Conservation (phyloP, 2,888 invertebrate species). For the Euzophera pinguis region DNA sequence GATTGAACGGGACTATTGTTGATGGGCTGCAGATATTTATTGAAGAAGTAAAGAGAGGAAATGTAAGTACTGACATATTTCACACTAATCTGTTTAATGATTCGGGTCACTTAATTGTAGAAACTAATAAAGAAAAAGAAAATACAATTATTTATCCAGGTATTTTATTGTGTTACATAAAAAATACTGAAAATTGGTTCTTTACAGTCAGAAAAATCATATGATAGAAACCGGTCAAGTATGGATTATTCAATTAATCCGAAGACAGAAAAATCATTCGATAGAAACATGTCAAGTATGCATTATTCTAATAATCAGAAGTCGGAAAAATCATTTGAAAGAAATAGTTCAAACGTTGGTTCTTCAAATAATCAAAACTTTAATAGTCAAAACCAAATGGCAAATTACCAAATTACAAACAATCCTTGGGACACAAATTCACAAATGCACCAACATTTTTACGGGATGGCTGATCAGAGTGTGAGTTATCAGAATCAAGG, state of each 20-base stretch:
- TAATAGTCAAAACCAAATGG: neutral
- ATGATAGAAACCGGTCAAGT: neutral
- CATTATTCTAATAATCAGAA: too few species aligned
- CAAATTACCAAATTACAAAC: neutral
- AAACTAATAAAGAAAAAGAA: too few species aligned
- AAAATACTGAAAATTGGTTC: too few species aligned
- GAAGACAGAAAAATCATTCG: neutral
- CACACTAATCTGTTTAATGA: neutral
- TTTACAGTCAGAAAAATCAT: too few species aligned
- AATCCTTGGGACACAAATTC: too few species aligned
- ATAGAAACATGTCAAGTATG: too few species aligned
- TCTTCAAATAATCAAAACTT: too few species aligned
- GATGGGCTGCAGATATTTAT: slow-evolving; percentile 36
- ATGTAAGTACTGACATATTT: slow-evolving; percentile 20
- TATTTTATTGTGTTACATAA: too few species aligned
- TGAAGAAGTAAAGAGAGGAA: slow-evolving; percentile 32
- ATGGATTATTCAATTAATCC: neutral
- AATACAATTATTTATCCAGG: too few species aligned
- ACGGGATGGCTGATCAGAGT: neutral
- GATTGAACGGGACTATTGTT: slow-evolving; percentile 34
- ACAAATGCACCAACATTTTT: neutral
- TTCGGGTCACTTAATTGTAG: too few species aligned
- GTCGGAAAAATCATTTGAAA: too few species aligned
- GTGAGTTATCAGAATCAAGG: neutral
- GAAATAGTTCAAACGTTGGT: too few species aligned